phyloP scores from a whole-genome alignment of 2,797 vertebrate species.

The Aldrovandia affinis region DNA sequence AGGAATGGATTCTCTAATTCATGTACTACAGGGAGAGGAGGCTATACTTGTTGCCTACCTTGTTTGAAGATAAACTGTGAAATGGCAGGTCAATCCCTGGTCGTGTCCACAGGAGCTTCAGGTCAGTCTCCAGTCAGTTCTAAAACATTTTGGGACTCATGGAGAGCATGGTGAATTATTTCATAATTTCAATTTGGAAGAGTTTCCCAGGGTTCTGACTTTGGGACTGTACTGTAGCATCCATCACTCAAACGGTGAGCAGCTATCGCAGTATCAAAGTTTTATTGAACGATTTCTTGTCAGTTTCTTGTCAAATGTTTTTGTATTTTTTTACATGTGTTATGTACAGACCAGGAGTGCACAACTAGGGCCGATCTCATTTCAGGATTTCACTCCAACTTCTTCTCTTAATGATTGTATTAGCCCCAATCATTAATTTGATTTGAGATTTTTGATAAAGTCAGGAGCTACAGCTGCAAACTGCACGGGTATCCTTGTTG shows the following conservation, averaged over 20 bases:
- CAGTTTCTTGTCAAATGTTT: too few relatives aligned
- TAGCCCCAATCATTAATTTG: too few relatives aligned
- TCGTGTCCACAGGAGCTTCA: neutral
- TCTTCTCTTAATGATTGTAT: too few relatives aligned
- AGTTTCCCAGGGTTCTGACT: neutral
- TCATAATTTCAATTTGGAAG: neutral
- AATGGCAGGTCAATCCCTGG: slow-evolving; percentile 11
- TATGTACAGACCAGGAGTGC: slow-evolving; percentile 44
- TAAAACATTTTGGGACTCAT: neutral
- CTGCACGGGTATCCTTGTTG: too few relatives aligned
- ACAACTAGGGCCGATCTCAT: too few relatives aligned
- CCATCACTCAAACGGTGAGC: neutral
- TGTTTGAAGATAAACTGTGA: slow-evolving; percentile 24
- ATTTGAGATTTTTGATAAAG: too few relatives aligned
- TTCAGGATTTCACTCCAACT: too few relatives aligned
- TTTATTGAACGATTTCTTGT: neutral
- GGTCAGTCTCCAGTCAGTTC: neutral
- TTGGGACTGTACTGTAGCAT: neutral
- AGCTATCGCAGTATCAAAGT: neutral
- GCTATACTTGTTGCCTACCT: slow-evolving; percentile 20
- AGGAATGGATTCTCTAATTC: neutral
- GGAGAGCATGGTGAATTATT: neutral
- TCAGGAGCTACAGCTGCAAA: too few relatives aligned
- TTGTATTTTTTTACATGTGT: slow-evolving; percentile 25
- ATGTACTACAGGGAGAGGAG: neutral